phyloP scores from a whole-genome alignment of 2,113 vertebrate species.

The Entomyzon cyanotis region DNA sequence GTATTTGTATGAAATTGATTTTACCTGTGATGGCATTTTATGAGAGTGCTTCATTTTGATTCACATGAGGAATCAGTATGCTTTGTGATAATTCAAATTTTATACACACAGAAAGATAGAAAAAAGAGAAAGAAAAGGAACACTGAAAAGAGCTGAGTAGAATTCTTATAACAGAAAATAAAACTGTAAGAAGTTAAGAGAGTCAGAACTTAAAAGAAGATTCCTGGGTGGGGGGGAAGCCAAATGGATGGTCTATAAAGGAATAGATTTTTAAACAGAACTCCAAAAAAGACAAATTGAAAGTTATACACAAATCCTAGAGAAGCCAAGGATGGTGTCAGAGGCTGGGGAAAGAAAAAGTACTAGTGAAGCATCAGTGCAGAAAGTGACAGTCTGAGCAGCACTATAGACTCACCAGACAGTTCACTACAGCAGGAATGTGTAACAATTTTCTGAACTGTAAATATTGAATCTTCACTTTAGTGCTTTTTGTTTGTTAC shows the following conservation, averaged over 20 bases:
- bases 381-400: background rate
- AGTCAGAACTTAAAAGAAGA: background rate
- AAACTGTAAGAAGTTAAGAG: background rate
- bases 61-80: background rate
- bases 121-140: background rate
- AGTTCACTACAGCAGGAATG: background rate
- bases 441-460: background rate
- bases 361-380: background rate
- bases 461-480: background rate
- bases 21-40: background rate
- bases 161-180: background rate
- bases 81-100: background rate
- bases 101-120: background rate
- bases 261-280: background rate
- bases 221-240: rapidly evolving
- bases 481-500: background rate
- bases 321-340: background rate
- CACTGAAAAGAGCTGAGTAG: background rate
- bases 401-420: background rate
- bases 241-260: background rate
- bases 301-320: background rate
- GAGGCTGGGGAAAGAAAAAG: background rate
- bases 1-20: background rate
- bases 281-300: background rate
- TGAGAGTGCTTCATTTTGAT: background rate